A percentile compares a stretch with the other conserved stretches of the same genome.
Evolutionary conservation across 1,140 invertebrate species (phyloP).

Genomic region (Rhyacophila brunnea): DNA sequence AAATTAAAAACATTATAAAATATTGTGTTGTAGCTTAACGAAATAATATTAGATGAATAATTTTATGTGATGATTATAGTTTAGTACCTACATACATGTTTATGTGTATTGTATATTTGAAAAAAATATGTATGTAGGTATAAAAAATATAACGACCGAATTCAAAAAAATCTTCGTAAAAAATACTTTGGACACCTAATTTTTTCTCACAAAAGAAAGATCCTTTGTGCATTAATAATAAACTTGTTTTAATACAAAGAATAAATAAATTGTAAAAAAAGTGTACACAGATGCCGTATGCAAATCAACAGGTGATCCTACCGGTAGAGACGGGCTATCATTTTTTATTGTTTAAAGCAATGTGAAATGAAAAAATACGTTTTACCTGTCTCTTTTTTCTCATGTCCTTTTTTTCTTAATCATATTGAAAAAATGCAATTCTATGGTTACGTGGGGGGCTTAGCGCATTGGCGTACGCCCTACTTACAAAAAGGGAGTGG

Average conservation of each 20-base stretch:
- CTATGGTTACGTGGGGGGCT: neutral
- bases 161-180: neutral
- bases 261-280: neutral
- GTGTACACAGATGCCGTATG: conserved; percentile 6
- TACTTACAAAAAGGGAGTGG: no score
- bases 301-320: conserved; percentile 13
- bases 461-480: no score
- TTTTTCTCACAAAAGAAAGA: neutral
- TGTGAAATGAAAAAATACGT: conserved; percentile 10
- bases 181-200: neutral
- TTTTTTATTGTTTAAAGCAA: conserved; percentile 18
- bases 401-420: conserved; percentile 8
- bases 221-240: no score
- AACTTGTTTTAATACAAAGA: no score
- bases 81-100: no score
- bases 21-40: no score
- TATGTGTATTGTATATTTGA: no score
- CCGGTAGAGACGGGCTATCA: conserved; percentile 11
- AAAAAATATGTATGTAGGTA: no score
- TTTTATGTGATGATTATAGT: no score
- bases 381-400: conserved; percentile 13
- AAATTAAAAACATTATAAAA: no score
- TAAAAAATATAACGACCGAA: neutral
- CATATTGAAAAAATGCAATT: conserved; percentile 5
- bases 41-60: no score